Conservation (phyloP, 2,888 invertebrate genomes). For the Eulithis testata region DNA sequence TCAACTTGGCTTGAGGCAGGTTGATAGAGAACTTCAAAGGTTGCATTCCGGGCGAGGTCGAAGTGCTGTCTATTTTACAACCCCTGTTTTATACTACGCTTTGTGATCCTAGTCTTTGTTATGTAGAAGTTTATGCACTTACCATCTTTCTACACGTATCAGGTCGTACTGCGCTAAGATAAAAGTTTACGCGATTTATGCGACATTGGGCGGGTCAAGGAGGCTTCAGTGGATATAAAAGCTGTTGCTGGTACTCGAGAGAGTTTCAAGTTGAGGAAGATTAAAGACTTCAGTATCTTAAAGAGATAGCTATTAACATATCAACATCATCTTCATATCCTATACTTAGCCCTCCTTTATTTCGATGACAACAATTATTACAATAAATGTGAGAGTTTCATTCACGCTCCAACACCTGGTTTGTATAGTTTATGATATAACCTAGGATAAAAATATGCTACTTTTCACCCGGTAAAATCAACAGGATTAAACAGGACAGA, state of each 20-base stretch:
- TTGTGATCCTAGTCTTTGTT: neutral
- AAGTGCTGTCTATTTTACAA: neutral
- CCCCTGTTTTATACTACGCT: neutral
- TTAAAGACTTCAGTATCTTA: neutral
- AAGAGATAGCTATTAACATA: no score
- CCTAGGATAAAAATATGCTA: no score
- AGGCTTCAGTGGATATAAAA: constrained; percentile 38
- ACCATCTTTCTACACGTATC: constrained; percentile 8
- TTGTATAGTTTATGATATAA: no score
- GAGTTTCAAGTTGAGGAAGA: constrained; percentile 13
- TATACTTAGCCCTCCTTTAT: no score
- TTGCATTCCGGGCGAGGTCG: no score
- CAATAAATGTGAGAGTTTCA: no score
- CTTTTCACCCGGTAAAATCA: no score
- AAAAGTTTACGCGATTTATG: constrained; percentile 43
- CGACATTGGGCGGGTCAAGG: constrained; percentile 36
- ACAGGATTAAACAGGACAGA: no score
- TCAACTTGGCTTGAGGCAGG: no score
- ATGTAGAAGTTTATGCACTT: constrained; percentile 2
- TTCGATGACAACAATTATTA: no score
- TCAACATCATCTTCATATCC: no score
- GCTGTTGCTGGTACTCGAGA: constrained; percentile 34
- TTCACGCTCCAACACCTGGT: no score
- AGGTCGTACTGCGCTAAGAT: constrained; percentile 35
- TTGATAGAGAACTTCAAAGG: neutral